Conservation (phyloP, 2,113 vertebrate species). For the Gopherus flavomarginatus region DNA sequence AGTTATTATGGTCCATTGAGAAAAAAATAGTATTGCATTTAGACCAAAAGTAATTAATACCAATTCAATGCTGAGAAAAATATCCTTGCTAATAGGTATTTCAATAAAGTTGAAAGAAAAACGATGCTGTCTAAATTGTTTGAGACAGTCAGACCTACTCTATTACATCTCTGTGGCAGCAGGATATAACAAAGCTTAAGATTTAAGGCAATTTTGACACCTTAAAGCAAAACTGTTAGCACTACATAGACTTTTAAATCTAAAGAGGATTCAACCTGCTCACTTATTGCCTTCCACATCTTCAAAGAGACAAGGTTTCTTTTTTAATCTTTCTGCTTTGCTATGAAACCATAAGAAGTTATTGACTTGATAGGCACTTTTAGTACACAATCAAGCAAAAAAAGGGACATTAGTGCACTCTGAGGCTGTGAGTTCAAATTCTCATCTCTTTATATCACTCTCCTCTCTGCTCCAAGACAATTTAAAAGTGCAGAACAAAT, state of each 20-base stretch:
- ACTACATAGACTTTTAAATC: constrained; percentile 76
- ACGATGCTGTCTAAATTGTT: constrained; percentile 59
- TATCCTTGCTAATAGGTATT: constrained; percentile 57
- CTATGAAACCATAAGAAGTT: constrained; percentile 76
- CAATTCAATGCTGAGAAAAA: constrained; percentile 36
- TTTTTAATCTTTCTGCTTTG: constrained; percentile 78
- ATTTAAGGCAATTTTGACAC: constrained; percentile 83
- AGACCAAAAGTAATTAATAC: constrained; percentile 42
- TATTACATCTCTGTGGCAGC: constrained; percentile 63
- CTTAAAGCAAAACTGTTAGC: constrained; percentile 73
- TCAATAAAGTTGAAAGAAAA: constrained; percentile 58
- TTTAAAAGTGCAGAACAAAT: constrained; percentile 54
- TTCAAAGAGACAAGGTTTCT: constrained; percentile 80
- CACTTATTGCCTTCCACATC: constrained; percentile 80
- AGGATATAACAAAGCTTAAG: constrained; percentile 76
- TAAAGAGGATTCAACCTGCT: constrained; percentile 80
- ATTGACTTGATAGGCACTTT: constrained; percentile 78
- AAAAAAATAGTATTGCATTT: neutral
- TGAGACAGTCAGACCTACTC: constrained; percentile 49
- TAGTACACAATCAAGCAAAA: constrained; percentile 72
- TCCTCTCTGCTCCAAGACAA: constrained; percentile 19
- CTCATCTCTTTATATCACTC: constrained; percentile 60
- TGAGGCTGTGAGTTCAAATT: constrained; percentile 76
- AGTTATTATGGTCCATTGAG: neutral
- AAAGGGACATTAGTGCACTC: constrained; percentile 56